Percentiles rank a stretch among this genome's conserved stretches.
Evolutionary conservation across 1,140 invertebrate species (phyloP).

Genomic region (Harpegnathos saltator): DNA sequence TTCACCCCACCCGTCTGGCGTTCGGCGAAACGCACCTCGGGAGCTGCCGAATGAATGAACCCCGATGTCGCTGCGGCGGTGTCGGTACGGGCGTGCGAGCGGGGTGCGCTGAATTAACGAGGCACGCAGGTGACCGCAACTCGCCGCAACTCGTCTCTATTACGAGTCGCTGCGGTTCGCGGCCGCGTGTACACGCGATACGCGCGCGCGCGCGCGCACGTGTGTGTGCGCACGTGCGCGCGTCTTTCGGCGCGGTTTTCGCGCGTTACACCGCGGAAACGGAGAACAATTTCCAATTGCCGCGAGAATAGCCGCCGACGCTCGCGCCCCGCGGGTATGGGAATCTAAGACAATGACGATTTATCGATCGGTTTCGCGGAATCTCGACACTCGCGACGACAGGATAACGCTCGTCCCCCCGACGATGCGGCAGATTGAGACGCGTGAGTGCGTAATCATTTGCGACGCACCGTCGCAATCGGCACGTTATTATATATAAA

Average conservation of each 20-base stretch:
- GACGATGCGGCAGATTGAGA: too few species aligned
- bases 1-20: constrained; percentile 19
- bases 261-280: neutral
- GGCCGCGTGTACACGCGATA: neutral
- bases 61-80: constrained; percentile 54
- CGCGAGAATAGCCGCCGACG: too few species aligned
- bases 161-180: constrained; percentile 55
- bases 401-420: too few species aligned
- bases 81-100: constrained; percentile 54
- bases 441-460: neutral
- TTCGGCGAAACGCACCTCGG: constrained; percentile 49
- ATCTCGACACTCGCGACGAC: too few species aligned
- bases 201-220: neutral
- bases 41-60: constrained; percentile 69
- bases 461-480: neutral
- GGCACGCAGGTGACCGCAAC: constrained; percentile 63
- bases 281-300: constrained; percentile 15
- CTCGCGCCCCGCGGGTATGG: too few species aligned
- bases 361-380: neutral
- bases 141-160: constrained; percentile 72
- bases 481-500: neutral
- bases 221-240: constrained; percentile 1
- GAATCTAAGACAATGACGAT: neutral
- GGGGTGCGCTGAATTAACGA: constrained; percentile 74
- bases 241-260: constrained; percentile 2